These are phyloP conservation scores for Struthio camelus DNA, from an alignment of 2,113 vertebrate species.

Conservation along the genomic window DNA sequence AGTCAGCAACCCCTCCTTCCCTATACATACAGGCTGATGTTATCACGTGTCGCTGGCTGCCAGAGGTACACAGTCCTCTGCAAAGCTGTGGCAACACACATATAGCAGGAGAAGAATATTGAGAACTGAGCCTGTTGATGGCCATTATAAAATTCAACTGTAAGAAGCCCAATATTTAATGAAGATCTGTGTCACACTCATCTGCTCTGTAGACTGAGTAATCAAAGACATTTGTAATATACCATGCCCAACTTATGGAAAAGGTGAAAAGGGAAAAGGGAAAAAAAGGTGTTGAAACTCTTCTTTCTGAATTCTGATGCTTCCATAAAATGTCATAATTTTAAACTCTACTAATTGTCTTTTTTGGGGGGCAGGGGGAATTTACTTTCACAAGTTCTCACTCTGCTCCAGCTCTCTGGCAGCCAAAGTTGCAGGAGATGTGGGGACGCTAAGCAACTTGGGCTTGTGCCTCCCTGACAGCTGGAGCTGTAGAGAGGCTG, in stretches of 20 bases:
- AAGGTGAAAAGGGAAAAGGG: not conserved
- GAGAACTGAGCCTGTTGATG: not conserved
- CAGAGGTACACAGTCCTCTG: not conserved
- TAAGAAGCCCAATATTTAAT: not conserved
- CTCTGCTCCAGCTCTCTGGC: conserved; percentile 8
- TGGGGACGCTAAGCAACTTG: conserved; percentile 33
- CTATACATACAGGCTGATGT: no score
- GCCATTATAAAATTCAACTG: not conserved
- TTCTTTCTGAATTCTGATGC: not conserved
- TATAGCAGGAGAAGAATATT: not conserved
- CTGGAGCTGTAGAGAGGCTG: conserved; percentile 10
- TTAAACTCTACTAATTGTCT: not conserved
- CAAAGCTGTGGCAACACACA: not conserved
- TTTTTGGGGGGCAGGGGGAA: not conserved
- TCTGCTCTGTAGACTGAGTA: not conserved
- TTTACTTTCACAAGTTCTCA: conserved; percentile 24
- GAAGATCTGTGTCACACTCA: not conserved
- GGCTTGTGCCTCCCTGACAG: conserved; percentile 43
- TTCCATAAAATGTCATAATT: not conserved
- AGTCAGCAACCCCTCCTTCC: no score
- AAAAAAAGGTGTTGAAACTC: not conserved
- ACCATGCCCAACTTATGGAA: not conserved
- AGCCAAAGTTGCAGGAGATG: conserved; percentile 17
- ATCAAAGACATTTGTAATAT: not conserved
- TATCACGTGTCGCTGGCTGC: fast-evolving